Percentiles rank a stretch among this genome's conserved stretches.
Conservation (phyloP, 2,888 invertebrate species). For the Leucophenga montana region DNA sequence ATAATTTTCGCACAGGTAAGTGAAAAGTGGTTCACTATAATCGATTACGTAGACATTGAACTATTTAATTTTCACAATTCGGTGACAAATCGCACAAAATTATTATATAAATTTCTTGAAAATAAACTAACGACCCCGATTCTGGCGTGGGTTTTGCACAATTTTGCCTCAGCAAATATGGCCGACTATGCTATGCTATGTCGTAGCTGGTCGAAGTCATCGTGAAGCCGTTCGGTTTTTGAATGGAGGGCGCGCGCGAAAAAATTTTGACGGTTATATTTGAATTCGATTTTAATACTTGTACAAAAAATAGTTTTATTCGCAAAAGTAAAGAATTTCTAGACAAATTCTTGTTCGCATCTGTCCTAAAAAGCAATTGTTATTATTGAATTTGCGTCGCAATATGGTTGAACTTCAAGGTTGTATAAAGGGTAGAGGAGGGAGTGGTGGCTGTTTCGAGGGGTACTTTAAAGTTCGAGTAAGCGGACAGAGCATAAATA, state of each 20-base stretch:
- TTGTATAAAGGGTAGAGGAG: conserved; percentile 39
- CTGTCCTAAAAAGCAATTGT: background rate
- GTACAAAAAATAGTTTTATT: no score
- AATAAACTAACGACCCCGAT: conserved; percentile 60
- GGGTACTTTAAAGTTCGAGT: background rate
- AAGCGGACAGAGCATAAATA: background rate
- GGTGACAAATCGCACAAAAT: conserved; percentile 46
- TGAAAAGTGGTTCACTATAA: conserved; percentile 64
- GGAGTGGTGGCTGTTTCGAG: conserved; percentile 24
- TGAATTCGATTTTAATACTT: conserved; percentile 42
- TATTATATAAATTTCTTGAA: conserved; percentile 68
- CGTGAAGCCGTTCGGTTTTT: conserved; percentile 41
- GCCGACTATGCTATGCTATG: conserved; percentile 26
- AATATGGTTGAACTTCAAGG: background rate
- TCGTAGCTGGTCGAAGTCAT: background rate
- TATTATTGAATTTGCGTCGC: background rate
- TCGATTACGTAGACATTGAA: conserved; percentile 52
- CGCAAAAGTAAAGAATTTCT: no score
- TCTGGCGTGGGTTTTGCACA: conserved; percentile 56
- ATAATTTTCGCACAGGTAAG: conserved; percentile 66
- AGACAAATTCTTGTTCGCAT: no score
- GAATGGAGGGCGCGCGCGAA: conserved; percentile 63
- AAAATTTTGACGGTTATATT: conserved; percentile 62
- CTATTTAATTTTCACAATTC: conserved; percentile 48
- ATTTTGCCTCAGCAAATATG: conserved; percentile 40